Evolutionary conservation across 2,113 vertebrate species (phyloP).

Genomic region (Shinisaurus crocodilurus): DNA sequence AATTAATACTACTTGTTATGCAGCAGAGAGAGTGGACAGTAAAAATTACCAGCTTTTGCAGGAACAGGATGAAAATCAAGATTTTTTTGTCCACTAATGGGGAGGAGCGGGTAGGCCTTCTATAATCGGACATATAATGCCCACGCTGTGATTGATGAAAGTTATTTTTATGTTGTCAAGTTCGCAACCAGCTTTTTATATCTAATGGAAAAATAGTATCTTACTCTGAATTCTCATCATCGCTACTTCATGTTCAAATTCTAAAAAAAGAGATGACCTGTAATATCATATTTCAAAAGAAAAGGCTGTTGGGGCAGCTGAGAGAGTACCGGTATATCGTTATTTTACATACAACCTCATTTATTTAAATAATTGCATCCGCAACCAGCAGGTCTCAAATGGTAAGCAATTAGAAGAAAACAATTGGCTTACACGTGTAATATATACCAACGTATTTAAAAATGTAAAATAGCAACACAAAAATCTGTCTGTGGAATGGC

Average conservation of each 20-base stretch:
- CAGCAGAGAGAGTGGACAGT: neutral
- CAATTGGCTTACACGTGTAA: neutral
- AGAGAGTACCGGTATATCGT: neutral
- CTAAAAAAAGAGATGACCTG: neutral
- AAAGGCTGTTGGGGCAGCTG: neutral
- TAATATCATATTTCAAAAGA: neutral
- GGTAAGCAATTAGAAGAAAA: conserved; percentile 35
- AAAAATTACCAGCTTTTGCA: neutral
- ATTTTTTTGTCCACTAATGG: no score
- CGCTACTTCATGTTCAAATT: neutral
- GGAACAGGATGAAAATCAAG: neutral
- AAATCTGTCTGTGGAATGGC: conserved; percentile 5
- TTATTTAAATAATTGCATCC: conserved; percentile 8
- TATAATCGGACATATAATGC: neutral
- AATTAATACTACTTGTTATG: no score
- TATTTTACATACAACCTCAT: neutral
- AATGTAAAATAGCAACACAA: neutral
- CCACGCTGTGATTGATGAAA: neutral
- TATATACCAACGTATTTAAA: neutral
- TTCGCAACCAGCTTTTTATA: neutral
- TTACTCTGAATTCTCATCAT: neutral
- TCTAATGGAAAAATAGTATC: neutral
- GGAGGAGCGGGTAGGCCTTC: neutral
- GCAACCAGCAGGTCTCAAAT: neutral
- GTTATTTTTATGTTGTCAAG: neutral